A percentile compares a stretch with the other conserved stretches of the same genome.
Conservation (phyloP, 1,140 invertebrate genomes). For the Mamestra configurata region DNA sequence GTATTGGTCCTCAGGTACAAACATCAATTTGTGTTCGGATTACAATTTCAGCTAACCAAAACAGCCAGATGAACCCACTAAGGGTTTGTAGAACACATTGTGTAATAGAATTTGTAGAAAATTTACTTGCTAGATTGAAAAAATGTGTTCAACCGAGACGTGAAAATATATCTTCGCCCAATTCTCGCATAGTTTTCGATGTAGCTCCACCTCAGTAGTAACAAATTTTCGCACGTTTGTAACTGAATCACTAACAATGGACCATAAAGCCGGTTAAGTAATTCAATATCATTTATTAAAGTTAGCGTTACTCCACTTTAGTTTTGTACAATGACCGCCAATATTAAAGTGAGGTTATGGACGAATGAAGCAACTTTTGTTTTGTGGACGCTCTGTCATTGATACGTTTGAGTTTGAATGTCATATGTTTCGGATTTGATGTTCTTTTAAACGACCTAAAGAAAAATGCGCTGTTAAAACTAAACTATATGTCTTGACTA, state of each 20-base stretch:
- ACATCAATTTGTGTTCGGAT: too few species aligned
- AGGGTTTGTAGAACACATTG: too few species aligned
- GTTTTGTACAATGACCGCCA: constrained; percentile 36
- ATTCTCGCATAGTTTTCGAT: constrained; percentile 12
- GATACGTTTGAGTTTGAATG: neutral
- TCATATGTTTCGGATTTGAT: neutral
- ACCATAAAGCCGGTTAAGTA: constrained; percentile 64
- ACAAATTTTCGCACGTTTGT: constrained; percentile 35
- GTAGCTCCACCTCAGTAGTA: neutral
- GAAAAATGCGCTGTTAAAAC: too few species aligned
- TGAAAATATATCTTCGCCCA: constrained; percentile 1
- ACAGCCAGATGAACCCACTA: too few species aligned
- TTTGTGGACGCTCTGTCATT: neutral
- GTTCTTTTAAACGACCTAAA: neutral
- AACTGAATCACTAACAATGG: constrained; percentile 61
- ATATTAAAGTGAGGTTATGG: constrained; percentile 25
- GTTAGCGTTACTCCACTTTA: constrained; percentile 39
- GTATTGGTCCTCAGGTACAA: too few species aligned
- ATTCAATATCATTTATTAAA: constrained; percentile 66
- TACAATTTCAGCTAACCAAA: too few species aligned
- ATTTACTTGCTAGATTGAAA: too few species aligned
- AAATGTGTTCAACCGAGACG: neutral
- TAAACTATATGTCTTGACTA: too few species aligned
- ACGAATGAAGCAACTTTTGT: neutral
- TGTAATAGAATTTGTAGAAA: too few species aligned